Evolutionary conservation across 92 coral and sea anemone species (phyloP).

Genomic region (Zoanthus solanderi): DNA sequence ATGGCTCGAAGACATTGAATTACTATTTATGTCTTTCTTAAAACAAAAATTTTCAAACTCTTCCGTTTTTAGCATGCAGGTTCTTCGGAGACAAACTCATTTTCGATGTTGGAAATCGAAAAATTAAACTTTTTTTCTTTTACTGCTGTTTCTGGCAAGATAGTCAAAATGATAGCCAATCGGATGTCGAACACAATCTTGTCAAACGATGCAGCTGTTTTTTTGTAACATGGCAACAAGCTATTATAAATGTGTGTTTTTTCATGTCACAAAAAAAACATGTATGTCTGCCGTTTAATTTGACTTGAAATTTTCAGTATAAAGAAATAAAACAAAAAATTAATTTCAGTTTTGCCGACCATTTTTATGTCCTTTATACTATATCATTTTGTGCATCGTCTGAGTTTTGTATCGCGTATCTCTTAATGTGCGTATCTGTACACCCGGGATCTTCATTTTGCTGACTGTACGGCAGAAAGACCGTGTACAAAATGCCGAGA

Average conservation of each 20-base stretch:
- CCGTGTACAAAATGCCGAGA: too few species aligned
- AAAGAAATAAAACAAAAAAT: background rate
- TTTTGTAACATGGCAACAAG: background rate
- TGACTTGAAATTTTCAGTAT: background rate
- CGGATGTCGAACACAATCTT: background rate
- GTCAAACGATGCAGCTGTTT: constrained; percentile 4
- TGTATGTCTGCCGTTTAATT: background rate
- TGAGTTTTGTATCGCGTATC: too few species aligned
- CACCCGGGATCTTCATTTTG: too few species aligned
- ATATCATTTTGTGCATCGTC: too few species aligned
- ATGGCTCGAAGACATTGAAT: background rate
- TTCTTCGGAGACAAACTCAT: constrained; percentile 65
- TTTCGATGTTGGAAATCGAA: constrained; percentile 43
- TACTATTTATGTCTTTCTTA: constrained; percentile 35
- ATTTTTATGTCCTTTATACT: too few species aligned
- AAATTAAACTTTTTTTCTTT: background rate
- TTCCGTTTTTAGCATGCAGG: constrained; percentile 51
- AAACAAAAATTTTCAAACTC: constrained; percentile 20
- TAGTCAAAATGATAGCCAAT: background rate
- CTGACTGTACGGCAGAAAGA: too few species aligned
- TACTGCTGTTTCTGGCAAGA: background rate
- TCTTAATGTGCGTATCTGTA: too few species aligned
- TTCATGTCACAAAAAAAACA: background rate
- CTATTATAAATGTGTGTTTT: background rate
- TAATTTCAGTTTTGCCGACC: background rate